phyloP scores from a whole-genome alignment of 2,888 invertebrate genomes.

The Drosophila pseudotalamancana region DNA sequence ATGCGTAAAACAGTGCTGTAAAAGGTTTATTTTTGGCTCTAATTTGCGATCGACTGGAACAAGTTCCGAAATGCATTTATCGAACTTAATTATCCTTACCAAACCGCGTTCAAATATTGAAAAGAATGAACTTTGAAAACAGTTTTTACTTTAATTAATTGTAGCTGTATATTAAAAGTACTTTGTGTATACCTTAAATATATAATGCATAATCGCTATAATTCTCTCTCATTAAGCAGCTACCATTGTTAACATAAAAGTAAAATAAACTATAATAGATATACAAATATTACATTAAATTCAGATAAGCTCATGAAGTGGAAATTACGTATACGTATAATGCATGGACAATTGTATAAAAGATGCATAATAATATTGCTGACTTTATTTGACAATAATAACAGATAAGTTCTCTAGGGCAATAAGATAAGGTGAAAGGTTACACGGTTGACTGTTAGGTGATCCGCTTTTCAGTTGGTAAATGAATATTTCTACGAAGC shows the following conservation, averaged over 20 bases:
- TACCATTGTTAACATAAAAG: no score
- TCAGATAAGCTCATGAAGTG: no score
- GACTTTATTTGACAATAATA: conserved; percentile 33
- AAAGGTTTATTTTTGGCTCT: not conserved
- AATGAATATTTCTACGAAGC: conserved; percentile 60
- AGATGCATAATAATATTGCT: no score
- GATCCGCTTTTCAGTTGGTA: conserved; percentile 55
- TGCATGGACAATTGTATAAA: no score
- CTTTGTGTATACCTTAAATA: no score
- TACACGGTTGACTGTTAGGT: not conserved
- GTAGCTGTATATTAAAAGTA: not conserved
- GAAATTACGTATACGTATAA: no score
- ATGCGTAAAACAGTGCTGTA: not conserved
- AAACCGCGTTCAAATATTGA: no score
- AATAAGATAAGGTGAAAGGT: conserved; percentile 32
- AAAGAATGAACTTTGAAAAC: not conserved
- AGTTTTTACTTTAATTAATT: no score
- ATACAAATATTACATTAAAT: no score
- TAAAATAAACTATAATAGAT: no score
- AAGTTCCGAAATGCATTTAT: not conserved
- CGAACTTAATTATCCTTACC: not conserved
- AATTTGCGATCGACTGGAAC: not conserved
- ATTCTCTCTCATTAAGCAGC: no score
- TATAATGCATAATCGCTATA: no score
- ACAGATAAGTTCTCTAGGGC: conserved; percentile 47